A percentile compares a stretch with the other conserved stretches of the same genome.
Evolutionary conservation across 2,113 vertebrate species (phyloP).

Genomic region (Artemisiospiza belli): DNA sequence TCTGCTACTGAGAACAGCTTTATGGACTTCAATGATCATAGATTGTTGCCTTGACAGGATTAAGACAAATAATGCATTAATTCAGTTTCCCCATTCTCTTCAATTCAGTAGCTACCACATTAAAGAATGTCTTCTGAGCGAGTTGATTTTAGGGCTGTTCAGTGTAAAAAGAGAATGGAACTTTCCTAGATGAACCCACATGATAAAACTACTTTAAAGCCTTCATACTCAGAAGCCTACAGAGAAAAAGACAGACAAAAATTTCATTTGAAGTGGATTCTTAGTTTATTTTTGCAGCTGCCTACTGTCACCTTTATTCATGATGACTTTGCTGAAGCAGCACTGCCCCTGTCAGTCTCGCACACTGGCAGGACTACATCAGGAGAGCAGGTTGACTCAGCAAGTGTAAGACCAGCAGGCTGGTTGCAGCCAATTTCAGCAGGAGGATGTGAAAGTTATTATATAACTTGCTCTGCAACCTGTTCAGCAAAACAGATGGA

Average conservation of each 20-base stretch:
- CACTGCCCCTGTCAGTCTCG: not conserved
- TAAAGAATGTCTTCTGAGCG: not conserved
- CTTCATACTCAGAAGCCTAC: not conserved
- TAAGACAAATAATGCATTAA: not conserved
- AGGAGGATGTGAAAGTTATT: constrained; percentile 9
- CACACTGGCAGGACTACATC: not conserved
- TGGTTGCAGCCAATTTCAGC: constrained; percentile 3
- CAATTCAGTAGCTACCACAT: not conserved
- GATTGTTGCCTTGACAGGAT: not conserved
- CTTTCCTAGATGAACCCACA: not conserved
- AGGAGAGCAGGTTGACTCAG: constrained; percentile 23
- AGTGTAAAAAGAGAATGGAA: not conserved
- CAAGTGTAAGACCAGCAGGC: not conserved
- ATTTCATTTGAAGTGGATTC: not conserved
- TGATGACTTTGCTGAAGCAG: constrained; percentile 24
- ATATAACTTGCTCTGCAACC: constrained; percentile 36
- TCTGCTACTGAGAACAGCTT: not conserved
- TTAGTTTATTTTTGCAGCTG: not conserved
- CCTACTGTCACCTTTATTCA: not conserved
- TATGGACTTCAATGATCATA: not conserved
- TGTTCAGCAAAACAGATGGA: constrained; percentile 37
- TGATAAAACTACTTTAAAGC: not conserved
- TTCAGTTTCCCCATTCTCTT: not conserved
- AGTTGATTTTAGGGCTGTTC: not conserved
- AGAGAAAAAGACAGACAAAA: not conserved